A percentile compares a stretch with the other conserved stretches of the same genome.
phyloP scores from a whole-genome alignment of 2,113 vertebrate genomes.

The Gobio gobio region DNA sequence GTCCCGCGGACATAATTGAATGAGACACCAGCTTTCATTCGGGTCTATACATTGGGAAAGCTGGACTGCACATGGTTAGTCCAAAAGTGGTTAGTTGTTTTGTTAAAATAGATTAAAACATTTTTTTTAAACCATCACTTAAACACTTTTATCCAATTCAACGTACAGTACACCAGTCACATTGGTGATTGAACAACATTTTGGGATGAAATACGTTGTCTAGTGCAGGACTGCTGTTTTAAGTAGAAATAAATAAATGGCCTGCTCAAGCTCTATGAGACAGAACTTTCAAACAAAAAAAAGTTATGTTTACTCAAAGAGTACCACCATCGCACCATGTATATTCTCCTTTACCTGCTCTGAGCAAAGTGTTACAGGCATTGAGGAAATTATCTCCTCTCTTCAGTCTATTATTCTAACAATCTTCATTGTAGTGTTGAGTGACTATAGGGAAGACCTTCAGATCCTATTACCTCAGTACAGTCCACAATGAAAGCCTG shows the following conservation, averaged over 20 bases:
- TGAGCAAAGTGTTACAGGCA: constrained; percentile 6
- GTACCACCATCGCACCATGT: neutral
- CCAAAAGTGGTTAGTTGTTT: neutral
- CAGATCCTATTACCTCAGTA: constrained; percentile 66
- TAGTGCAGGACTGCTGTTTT: neutral
- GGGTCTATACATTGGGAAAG: constrained; percentile 70
- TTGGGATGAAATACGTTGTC: neutral
- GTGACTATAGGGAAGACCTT: constrained; percentile 57
- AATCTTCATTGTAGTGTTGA: constrained; percentile 49
- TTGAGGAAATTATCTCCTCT: neutral
- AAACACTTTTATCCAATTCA: neutral
- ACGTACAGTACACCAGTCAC: neutral
- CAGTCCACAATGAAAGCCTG: constrained; percentile 61
- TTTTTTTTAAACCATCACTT: neutral
- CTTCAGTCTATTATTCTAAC: constrained; percentile 52
- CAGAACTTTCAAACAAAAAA: neutral
- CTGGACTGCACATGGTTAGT: constrained; percentile 27
- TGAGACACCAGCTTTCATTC: constrained; percentile 83
- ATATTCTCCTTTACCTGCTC: neutral
- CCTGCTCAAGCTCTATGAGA: neutral
- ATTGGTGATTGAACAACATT: neutral
- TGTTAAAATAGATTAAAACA: neutral
- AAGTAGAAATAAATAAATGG: neutral
- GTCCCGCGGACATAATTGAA: constrained; percentile 76
- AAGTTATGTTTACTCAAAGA: neutral